Evolutionary conservation across 2,888 invertebrate species (phyloP), one percentile per base, ranked within the genome.

Genomic region (Morinoia aosen): DNA sequence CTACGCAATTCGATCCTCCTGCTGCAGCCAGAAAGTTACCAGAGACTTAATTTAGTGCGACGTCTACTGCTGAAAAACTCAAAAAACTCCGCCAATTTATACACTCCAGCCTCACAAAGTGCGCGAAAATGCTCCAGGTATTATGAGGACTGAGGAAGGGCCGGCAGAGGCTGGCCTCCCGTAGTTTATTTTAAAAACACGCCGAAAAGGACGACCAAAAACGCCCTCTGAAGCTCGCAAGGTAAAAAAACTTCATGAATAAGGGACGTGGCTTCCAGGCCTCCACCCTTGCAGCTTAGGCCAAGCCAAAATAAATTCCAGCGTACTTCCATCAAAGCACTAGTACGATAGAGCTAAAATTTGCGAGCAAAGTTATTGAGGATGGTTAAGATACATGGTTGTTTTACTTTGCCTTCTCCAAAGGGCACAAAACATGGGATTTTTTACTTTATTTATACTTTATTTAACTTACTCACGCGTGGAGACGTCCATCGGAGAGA

Each of bases 81-180:
- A 40, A 90, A 90, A 90, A 90, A 90, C 40, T 48, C 90, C 11
- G 40, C 48, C 90, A 90, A 90, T 90, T 90, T 90, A 90, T 90
- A 90, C 90, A 40, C 90, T 39, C 48, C 39, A 48, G 90, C 48
- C 76, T 76, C 76, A 16, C 90, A 90, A 90, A 90, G 48, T 90
- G 40, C 48, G 48, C 90, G 48, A 90, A 90, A 90, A 76, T 76
- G 76, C 76, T 76, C 0, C 25, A 76, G 76, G 76, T 76, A 76
- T 76, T 90, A 90, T 90, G 90, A 90, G 48, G 90, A 90, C 40
- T 40, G 39, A 12, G 48, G 40, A 39, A 90, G 40, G 19, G 90
- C 14, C 90, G 40, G 40, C 90, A 10, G 40, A 16, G 90, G 40
- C 16, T 16, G 39, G 16, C 40, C 90, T 40, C 14, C 48, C 19